A percentile compares a stretch with the other conserved stretches of the same genome.
Evolutionary conservation across 2,888 invertebrate species (phyloP).

Genomic region (Timandra comae): DNA sequence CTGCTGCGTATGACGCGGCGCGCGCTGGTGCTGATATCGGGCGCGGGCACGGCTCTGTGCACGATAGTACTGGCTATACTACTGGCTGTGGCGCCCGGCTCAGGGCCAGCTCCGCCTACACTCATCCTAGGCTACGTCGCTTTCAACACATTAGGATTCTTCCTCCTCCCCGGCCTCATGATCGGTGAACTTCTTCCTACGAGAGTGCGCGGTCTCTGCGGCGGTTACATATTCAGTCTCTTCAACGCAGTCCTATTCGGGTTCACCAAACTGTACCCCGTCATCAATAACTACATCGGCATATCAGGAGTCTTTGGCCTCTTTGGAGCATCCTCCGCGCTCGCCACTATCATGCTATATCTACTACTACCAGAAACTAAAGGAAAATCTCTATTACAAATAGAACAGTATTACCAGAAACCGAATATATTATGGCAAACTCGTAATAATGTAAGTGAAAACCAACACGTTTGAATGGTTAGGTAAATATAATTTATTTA

Average conservation of each 20-base stretch:
- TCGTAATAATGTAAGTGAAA: constrained; percentile 50
- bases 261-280: constrained; percentile 83
- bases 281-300: constrained; percentile 77
- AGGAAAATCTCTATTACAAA: constrained; percentile 81
- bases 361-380: constrained; percentile 85
- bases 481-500: constrained; percentile 8
- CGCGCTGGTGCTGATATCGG: constrained; percentile 80
- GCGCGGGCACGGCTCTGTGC: constrained; percentile 80
- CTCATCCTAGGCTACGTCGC: constrained; percentile 82
- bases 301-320: constrained; percentile 82
- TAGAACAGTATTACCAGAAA: constrained; percentile 86
- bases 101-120: constrained; percentile 40
- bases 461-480: constrained; percentile 41
- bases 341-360: constrained; percentile 81
- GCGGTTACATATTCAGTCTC: constrained; percentile 83
- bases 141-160: constrained; percentile 83
- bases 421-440: constrained; percentile 79
- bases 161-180: constrained; percentile 85
- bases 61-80: constrained; percentile 75
- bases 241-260: constrained; percentile 83
- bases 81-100: constrained; percentile 39
- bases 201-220: constrained; percentile 83
- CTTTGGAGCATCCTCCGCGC: constrained; percentile 80
- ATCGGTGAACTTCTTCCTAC: constrained; percentile 85
- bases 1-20: constrained; percentile 80